Evolutionary conservation across 2,797 vertebrate genomes (phyloP), one percentile per base, ranked within the genome.

Genomic region (Leuciscus waleckii): DNA sequence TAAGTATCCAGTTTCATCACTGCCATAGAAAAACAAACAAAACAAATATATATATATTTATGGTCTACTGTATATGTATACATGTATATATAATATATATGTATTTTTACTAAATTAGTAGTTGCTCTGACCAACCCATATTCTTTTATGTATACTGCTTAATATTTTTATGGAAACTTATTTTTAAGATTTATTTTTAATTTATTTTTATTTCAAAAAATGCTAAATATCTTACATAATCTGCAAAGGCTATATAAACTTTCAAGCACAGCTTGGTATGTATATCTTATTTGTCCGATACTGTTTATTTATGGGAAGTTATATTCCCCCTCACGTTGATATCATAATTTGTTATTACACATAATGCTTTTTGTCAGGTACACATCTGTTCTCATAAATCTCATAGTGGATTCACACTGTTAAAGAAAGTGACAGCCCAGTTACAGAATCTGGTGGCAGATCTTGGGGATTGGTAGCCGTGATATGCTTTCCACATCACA

Each of bases 311-410:
- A 81, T 83, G 80, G 71, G 77, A 73, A 37, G 21, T 71, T 85
- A 39, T 41, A 63, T 85, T 84, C 32, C 56, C 83, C 58, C 49
- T 78, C 70, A 63, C 61, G 32, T 85, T 81, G 37, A 90, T 83
- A 67, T 82, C 65, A 79, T 77, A 61, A 79, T 88, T 86, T 82
- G 75, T 83, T 90, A 76, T 85, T 85, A 58, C 49, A 73, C 77
- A 56, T 85, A 85, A 78, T 85, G 85, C 74, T 81, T 65, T 85
- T 90, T 86, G 86, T 88, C 89, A 90, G 79, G 80, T 86, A 81
- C 69, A 84, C 89, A 90, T 86, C 88, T 90, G 89, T 84, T 88
- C 82, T 83, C 86, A 86, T 89, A 84, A 88, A 89, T 89, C 84
- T 87, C 79, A 70, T 79, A 85, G 43, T 67, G 79, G 78, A 81